Base-by-base conservation (phyloP, 2,888 invertebrate species). In the Colletes collaris region DNA sequence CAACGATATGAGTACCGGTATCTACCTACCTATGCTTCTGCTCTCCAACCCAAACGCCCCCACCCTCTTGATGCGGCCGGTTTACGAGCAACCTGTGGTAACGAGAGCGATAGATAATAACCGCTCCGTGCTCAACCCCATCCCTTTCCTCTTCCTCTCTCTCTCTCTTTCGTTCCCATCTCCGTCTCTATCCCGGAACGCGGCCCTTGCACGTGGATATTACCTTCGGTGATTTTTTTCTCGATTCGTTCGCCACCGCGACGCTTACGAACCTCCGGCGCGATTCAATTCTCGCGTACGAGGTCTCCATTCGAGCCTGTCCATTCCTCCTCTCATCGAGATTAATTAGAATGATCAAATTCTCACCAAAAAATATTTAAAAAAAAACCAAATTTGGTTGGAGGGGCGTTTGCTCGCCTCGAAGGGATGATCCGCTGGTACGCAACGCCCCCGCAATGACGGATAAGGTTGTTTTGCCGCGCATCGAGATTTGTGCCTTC, bases 11-110 rank as follows among this genome's bases (percentile, higher is more conserved):
- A 88, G 88, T 84, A 86, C 87, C 84, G 86, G 89, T 86, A 86
- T 81, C 85, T 90, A 86, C 87, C 89, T 88, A 90, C 89, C 90
- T 90, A 90, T 88, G 87, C 86, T 86, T 86, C 79, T 86, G 82
- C 88, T 85, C 89, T 87, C 87, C 81, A 86, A 86, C 89, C 86
- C 85, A 76, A 82, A 86, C 83, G 84, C 89, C 91, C 27, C 90
- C 92, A 89, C 89, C 89, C 92, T 87, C 89, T 88, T 86, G 89
- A 91, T 90, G 90, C 90, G 91, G 92, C 92, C 92, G 91, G 91
- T 93, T 93, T 93, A 93, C 93, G 93, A 93, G 93, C 93, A 93
- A 92, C 93, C 93, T 93, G 93, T 93, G 93, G 93, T 93, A 93
- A 93, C 93, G 92, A 93, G 92, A 93, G 91, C 92, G 93, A 93